Base-by-base conservation (phyloP, 2,888 invertebrate genomes). In the Erannis defoliaria region DNA sequence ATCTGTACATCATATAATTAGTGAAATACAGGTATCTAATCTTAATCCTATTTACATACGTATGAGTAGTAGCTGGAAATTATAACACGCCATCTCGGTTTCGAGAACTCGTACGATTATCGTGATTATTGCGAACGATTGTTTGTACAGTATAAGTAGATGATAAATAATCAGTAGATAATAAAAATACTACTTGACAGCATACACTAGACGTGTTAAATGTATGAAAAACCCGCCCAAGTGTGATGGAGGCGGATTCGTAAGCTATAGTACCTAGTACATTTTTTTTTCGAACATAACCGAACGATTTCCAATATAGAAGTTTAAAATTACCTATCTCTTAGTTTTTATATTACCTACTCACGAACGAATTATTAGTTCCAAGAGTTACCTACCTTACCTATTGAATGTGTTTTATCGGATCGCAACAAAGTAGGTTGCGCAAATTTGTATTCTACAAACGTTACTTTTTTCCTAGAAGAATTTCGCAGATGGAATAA, bases 41-140 rank as follows among this genome's bases (percentile, higher is more conserved):
- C 77, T 70, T 40, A 58, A 64, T 54, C 62, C 59, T 45, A 74
- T 70, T 75, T 74, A 68, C 68, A 73, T 72, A 67, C 56, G 67
- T 63, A 61, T 66, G 56, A 71, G 68, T 73, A 71, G 68, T 73
- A 71, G 60, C 65, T 50, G 64, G 67, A 70, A 72, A 61, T 62
- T 56, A 23, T 54, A 56, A 38, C 56, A 42, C 53, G 53, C 57
- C 43, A 58, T 55, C 60, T 62, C 10, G 33, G 60, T 67, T 75
- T 67, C 55, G 51, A 68, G 73, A 74, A 74, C 61, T 53, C 12
- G 10, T 50, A 49, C 49, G 53, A 29, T 40, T 57, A 62, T 57
- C 53, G 40, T 55, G 61, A 51, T 48, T 46, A 38, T 37, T 46
- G 19, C 12, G 2, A 43, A 16, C 46, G 31, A 54, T 58, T 43